These are phyloP conservation scores for Maconellicoccus hirsutus DNA, from an alignment of 1,140 invertebrate genomes.

Conservation along the genomic window DNA sequence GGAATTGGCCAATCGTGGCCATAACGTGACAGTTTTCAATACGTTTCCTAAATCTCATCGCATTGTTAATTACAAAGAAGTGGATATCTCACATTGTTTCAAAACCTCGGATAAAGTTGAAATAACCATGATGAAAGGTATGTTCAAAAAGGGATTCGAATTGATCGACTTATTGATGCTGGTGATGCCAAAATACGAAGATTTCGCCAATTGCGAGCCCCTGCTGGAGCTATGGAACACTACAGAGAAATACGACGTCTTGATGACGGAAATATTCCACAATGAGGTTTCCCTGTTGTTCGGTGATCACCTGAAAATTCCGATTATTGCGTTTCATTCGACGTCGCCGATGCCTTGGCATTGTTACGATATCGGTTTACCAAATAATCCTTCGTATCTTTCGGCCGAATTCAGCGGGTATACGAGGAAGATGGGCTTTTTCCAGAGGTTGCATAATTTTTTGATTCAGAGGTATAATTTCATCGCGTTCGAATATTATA, in stretches of 20 bases:
- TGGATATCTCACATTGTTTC: conserved; percentile 31
- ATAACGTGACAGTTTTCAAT: conserved; percentile 33
- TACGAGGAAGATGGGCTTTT: neutral
- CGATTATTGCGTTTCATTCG: conserved; percentile 44
- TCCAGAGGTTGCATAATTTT: neutral
- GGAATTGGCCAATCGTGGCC: conserved; percentile 32
- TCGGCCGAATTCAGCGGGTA: neutral
- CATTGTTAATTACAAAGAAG: conserved; percentile 41
- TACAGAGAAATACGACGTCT: conserved; percentile 31
- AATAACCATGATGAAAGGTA: too few relatives aligned
- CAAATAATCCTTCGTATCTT: conserved; percentile 23
- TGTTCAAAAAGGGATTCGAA: too few relatives aligned
- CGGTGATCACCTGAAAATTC: conserved; percentile 33
- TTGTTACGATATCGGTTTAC: conserved; percentile 33
- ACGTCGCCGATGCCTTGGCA: conserved; percentile 46
- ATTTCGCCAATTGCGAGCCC: neutral
- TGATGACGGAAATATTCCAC: conserved; percentile 32
- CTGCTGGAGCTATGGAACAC: neutral
- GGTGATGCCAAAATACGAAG: neutral
- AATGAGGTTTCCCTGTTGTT: conserved; percentile 29
- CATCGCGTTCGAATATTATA: conserved; percentile 17
- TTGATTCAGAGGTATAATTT: neutral
- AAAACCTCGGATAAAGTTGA: neutral
- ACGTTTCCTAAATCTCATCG: conserved; percentile 39
- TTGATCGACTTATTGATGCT: conserved; percentile 9